Evolutionary conservation across 2,797 vertebrate genomes (phyloP).

Genomic region (Acrossocheilus wenchowensis): DNA sequence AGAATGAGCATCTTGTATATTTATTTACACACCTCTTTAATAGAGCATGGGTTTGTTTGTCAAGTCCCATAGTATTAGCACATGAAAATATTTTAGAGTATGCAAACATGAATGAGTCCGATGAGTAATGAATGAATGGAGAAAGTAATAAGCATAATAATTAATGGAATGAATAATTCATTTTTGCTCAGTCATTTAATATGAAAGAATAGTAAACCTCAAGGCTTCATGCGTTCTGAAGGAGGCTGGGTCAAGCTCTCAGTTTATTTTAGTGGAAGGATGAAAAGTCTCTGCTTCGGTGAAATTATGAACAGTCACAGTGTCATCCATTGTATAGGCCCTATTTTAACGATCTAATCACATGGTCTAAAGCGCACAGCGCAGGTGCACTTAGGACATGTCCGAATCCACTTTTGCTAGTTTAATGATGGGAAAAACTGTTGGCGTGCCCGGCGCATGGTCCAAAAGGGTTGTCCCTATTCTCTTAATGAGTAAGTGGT

Average conservation of each 20-base stretch:
- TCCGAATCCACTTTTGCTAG: too few relatives aligned
- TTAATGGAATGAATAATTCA: slow-evolving; percentile 51
- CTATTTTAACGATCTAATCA: too few relatives aligned
- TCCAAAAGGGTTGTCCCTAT: too few relatives aligned
- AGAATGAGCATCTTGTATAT: neutral
- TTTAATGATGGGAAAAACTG: too few relatives aligned
- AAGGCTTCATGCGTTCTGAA: slow-evolving; percentile 41
- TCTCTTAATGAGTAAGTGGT: too few relatives aligned
- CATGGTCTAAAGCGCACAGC: too few relatives aligned
- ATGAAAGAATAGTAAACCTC: slow-evolving; percentile 52
- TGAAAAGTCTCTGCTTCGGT: neutral
- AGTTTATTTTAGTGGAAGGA: neutral
- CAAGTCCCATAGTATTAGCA: slow-evolving; percentile 9
- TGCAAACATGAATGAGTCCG: neutral
- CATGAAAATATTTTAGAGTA: neutral
- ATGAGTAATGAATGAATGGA: slow-evolving; percentile 33
- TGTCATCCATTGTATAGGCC: neutral
- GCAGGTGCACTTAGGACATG: too few relatives aligned
- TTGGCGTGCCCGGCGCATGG: too few relatives aligned
- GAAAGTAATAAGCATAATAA: slow-evolving; percentile 40
- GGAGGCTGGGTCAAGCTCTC: neutral
- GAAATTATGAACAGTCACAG: neutral
- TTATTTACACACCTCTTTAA: neutral
- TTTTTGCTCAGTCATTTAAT: slow-evolving; percentile 38
- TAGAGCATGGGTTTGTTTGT: neutral